Evolutionary conservation across 1,140 invertebrate genomes (phyloP), one percentile per base, ranked within the genome.

Genomic region (Adelges cooleyi): DNA sequence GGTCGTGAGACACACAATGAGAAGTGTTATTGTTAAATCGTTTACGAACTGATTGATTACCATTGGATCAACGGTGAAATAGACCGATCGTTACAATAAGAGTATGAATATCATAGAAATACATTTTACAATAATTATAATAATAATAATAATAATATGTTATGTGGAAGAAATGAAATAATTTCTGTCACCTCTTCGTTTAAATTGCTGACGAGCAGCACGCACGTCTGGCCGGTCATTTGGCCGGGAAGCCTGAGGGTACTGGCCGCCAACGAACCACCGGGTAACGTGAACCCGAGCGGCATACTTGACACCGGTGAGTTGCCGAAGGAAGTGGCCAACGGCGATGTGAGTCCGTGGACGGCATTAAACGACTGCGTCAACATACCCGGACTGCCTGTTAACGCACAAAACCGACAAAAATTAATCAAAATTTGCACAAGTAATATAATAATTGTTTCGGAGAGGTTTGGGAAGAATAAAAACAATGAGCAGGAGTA

Each of bases 201-300:
- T 66, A 93, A 81, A 77, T 92, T 92, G 75, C 86, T 89, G 71
- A 93, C 89, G 40, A 92, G 84, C 40, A 93, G 79, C 2, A 93
- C 90, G 65, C 88, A 91, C 27, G 87, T 86, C 1, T 78, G 52
- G 78, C 80, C 71, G 36, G 69, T 68, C 20, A 78, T 67, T 38
- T 76, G 74, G 77, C 80, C 73, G 46, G 72, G 68, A 9, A 78
- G 66, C 22, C 76, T 71, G 11, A 77, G 68, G 8, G 73, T 62
- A 13, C 49, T 85, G 77, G n/a, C 81, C 81, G 52, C 82, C 80
- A 49, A 84, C 75, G 56, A 62, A n/a, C 56, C 25, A 22, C 83
- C 82, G 3, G 83, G 83, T 9, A 87, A 80, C 22, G 84, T 80
- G 25, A 77, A 75, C 2, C 74, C 73, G 8, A 85, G 86, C 66